phyloP scores from a whole-genome alignment of 2,888 invertebrate genomes.

The Euplexia lucipara region DNA sequence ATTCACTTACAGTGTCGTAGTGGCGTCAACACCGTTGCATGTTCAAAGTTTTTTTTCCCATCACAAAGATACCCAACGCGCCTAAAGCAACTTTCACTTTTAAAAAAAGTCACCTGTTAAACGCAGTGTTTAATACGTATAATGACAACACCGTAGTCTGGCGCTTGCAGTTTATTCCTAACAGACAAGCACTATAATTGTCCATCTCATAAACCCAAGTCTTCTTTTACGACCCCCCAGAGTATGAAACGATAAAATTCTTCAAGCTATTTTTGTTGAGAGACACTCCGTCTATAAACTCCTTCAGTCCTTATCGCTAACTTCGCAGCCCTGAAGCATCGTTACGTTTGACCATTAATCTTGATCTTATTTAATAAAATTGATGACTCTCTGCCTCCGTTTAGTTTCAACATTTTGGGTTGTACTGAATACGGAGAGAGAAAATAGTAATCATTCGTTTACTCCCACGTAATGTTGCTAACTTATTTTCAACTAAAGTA shows the following conservation, averaged over 20 bases:
- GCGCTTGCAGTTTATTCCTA: no score
- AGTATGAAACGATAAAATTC: conserved; percentile 11
- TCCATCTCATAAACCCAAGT: not conserved
- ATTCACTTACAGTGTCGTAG: no score
- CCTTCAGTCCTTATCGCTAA: conserved; percentile 43
- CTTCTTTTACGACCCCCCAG: conserved; percentile 13
- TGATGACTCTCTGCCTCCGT: conserved; percentile 74
- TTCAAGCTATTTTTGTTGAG: conserved; percentile 12
- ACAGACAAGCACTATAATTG: not conserved
- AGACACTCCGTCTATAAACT: conserved; percentile 35
- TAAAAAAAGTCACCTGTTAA: no score
- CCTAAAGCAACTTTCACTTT: no score
- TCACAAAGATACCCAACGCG: no score
- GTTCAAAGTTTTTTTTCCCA: no score
- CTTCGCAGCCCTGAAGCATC: conserved; percentile 54
- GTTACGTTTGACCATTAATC: conserved; percentile 74
- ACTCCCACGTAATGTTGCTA: no score
- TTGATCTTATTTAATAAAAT: conserved; percentile 83
- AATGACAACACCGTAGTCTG: no score
- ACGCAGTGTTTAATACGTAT: no score
- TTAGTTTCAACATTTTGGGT: conserved; percentile 46
- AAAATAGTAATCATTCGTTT: not conserved
- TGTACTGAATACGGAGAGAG: conserved; percentile 1
- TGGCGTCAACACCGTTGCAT: no score
- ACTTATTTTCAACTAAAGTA: no score